Conservation (phyloP, 2,797 vertebrate genomes). For the Taeniopygia guttata region DNA sequence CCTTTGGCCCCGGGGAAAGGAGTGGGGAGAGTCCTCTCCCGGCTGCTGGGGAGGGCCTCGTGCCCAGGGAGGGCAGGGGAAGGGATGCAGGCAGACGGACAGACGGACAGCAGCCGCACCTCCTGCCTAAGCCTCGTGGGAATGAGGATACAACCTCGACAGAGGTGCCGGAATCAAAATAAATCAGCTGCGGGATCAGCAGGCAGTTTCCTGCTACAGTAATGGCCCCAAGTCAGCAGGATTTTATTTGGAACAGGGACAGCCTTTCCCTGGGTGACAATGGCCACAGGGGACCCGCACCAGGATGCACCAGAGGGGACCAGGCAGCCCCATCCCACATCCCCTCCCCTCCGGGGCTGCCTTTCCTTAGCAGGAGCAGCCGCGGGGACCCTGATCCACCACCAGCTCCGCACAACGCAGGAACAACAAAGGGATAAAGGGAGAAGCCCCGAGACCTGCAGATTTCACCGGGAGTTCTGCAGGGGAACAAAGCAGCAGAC, state of each 20-base stretch:
- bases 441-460: slow-evolving; percentile 43
- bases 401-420: neutral
- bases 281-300: neutral
- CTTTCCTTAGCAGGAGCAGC: neutral
- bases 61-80: neutral
- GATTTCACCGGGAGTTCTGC: slow-evolving; percentile 24
- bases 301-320: rapidly evolving
- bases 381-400: neutral
- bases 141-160: neutral
- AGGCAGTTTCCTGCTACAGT: neutral
- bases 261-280: neutral
- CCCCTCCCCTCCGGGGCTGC: neutral
- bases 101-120: neutral
- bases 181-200: neutral
- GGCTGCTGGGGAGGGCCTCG: neutral
- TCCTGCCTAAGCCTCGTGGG: neutral
- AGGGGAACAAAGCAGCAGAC: slow-evolving; percentile 61
- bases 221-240: neutral
- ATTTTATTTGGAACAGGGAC: neutral
- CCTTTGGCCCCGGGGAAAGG: neutral
- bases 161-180: neutral
- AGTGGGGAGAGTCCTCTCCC: neutral
- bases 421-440: neutral
- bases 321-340: neutral
- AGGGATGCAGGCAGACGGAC: neutral